These are phyloP conservation scores for Alligator mississippiensis DNA, from an alignment of 2,113 vertebrate species.

Conservation along the genomic window DNA sequence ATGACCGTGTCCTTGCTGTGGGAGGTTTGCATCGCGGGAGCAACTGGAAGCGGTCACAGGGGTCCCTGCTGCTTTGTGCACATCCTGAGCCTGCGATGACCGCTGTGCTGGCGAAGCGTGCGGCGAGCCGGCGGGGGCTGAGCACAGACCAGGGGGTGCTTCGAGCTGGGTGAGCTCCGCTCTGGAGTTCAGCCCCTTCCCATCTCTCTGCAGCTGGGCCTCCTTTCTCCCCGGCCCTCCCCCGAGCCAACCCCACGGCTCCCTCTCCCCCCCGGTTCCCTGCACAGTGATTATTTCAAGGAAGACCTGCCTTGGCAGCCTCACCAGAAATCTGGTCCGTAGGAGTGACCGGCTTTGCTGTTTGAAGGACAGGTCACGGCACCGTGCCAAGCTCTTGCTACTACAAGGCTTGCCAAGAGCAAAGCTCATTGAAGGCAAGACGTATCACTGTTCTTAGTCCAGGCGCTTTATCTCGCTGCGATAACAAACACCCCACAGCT, in stretches of 20 bases:
- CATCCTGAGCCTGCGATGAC: background rate
- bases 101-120: rapidly evolving
- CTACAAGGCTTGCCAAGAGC: constrained; percentile 65
- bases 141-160: background rate
- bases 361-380: constrained; percentile 78
- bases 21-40: background rate
- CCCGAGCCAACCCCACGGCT: background rate
- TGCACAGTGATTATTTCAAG: constrained; percentile 67
- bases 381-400: constrained; percentile 58
- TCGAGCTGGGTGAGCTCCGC: rapidly evolving
- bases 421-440: constrained; percentile 52
- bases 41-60: background rate
- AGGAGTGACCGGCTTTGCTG: constrained; percentile 67
- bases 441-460: constrained; percentile 57
- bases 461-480: constrained; percentile 75
- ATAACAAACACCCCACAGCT: constrained; percentile 74
- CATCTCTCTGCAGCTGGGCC: constrained; percentile 37
- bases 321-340: constrained; percentile 60
- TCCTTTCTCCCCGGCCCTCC: constrained; percentile 26
- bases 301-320: constrained; percentile 68
- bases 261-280: background rate
- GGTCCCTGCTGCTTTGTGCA: background rate
- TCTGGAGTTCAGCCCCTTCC: background rate
- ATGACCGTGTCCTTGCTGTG: background rate
- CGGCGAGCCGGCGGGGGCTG: rapidly evolving